These are phyloP conservation scores for Homalodisca vitripennis DNA, from an alignment of 1,140 invertebrate species.

Conservation along the genomic window DNA sequence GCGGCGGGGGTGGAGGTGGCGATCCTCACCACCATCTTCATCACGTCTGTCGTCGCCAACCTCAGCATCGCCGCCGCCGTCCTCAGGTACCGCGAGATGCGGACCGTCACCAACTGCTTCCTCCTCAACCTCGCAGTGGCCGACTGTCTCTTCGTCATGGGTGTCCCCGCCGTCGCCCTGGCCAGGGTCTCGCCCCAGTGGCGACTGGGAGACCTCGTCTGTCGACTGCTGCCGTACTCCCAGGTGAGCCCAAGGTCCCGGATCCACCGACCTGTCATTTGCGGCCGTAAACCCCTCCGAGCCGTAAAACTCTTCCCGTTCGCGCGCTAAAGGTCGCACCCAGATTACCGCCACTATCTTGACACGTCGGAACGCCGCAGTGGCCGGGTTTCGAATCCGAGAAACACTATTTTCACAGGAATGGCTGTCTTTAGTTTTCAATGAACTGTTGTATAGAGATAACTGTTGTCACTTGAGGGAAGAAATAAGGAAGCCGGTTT, in stretches of 20 bases:
- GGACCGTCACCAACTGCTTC: constrained; percentile 74
- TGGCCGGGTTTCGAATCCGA: too few relatives aligned
- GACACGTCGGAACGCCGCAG: too few relatives aligned
- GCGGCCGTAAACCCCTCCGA: not conserved
- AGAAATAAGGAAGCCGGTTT: too few relatives aligned
- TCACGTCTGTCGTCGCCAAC: constrained; percentile 50
- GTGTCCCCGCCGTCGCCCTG: constrained; percentile 55
- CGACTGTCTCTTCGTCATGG: constrained; percentile 60
- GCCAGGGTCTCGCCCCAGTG: constrained; percentile 54
- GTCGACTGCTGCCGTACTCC: constrained; percentile 56
- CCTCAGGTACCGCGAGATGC: constrained; percentile 61
- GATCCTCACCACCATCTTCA: constrained; percentile 48
- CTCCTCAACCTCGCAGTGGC: constrained; percentile 67
- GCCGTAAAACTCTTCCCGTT: not conserved
- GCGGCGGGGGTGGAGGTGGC: constrained; percentile 45
- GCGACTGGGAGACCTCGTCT: constrained; percentile 54
- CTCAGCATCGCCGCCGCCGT: constrained; percentile 49
- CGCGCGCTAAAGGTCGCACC: not conserved
- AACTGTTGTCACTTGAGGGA: too few relatives aligned
- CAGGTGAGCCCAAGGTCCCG: constrained; percentile 48
- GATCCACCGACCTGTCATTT: not conserved
- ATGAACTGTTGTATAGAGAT: too few relatives aligned
- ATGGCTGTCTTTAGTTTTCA: too few relatives aligned
- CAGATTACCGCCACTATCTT: too few relatives aligned
- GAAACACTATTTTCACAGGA: too few relatives aligned